A percentile compares a stretch with the other conserved stretches of the same genome.
Evolutionary conservation across 1,140 invertebrate species (phyloP).

Genomic region (Pogonomyrmex californicus): DNA sequence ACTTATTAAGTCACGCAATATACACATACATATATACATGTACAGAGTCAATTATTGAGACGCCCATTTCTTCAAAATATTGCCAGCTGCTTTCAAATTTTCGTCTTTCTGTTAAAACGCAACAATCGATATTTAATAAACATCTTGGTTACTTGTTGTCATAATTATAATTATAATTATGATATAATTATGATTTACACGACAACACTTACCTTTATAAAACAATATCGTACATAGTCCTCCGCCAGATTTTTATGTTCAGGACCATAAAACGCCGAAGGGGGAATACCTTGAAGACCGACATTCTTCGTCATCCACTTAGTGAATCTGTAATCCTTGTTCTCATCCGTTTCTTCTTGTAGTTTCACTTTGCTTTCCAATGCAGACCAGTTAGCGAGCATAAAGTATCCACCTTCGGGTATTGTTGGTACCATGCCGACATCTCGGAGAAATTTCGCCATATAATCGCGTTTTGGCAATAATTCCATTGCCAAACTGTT

Average conservation of each 20-base stretch:
- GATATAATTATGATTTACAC: too few relatives aligned
- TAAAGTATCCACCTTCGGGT: slow-evolving; percentile 99
- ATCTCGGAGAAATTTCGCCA: slow-evolving; percentile 92
- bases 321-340: slow-evolving; percentile 96
- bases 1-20: not conserved
- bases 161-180: slow-evolving; percentile 2
- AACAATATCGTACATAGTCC: slow-evolving; percentile 96
- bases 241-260: slow-evolving; percentile 94
- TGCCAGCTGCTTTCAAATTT: slow-evolving; percentile 90
- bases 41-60: slow-evolving; percentile 60
- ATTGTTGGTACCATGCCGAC: slow-evolving; percentile 96
- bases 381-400: slow-evolving; percentile 96
- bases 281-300: slow-evolving; percentile 97
- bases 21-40: not conserved
- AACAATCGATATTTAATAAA: slow-evolving; percentile 33
- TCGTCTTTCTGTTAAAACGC: slow-evolving; percentile 89
- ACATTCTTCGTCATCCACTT: slow-evolving; percentile 98
- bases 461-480: slow-evolving; percentile 93
- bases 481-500: slow-evolving; percentile 92
- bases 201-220: slow-evolving; percentile 94
- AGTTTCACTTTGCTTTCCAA: slow-evolving; percentile 90
- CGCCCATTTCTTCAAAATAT: slow-evolving; percentile 90
- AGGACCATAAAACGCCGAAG: slow-evolving; percentile 96
- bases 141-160: not conserved
- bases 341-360: slow-evolving; percentile 89